Evolutionary conservation across 2,797 vertebrate genomes (phyloP).

Genomic region (Aplochiton taeniatus): DNA sequence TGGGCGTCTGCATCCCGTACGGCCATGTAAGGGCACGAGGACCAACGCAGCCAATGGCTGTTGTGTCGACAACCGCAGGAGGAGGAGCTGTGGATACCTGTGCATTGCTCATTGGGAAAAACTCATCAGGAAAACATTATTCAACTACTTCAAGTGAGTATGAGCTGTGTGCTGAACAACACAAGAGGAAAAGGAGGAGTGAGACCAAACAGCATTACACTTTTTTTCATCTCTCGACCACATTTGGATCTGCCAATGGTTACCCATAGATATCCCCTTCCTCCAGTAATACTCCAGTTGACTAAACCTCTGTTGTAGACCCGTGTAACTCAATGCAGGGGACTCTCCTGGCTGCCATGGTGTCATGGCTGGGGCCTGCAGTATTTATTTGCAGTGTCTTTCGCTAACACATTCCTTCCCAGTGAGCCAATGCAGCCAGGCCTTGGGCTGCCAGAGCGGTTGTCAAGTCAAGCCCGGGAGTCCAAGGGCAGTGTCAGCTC

Average conservation of each 20-base stretch:
- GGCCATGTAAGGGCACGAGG: conserved; percentile 52
- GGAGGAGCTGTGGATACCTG: conserved; percentile 35
- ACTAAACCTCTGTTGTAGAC: conserved; percentile 11
- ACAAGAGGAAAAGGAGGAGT: conserved; percentile 7
- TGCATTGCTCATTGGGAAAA: conserved; percentile 25
- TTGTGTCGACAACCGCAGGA: conserved; percentile 33
- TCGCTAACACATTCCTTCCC: conserved; percentile 92
- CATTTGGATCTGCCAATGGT: too few species aligned
- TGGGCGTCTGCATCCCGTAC: conserved; percentile 33
- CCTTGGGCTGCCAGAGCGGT: conserved; percentile 63
- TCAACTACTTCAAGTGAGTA: conserved; percentile 15
- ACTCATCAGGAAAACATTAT: conserved; percentile 31
- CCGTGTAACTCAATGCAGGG: conserved; percentile 16
- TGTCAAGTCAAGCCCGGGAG: conserved; percentile 48
- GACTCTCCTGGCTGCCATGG: conserved; percentile 44
- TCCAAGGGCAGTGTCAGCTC: conserved; percentile 73
- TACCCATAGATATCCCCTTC: too few species aligned
- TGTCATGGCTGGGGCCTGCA: conserved; percentile 64
- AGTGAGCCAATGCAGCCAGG: conserved; percentile 79
- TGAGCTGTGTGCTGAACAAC: conserved; percentile 4
- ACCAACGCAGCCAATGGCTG: conserved; percentile 19
- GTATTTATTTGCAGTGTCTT: conserved; percentile 93
- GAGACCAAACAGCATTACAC: conserved; percentile 13
- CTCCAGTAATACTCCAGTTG: background rate
- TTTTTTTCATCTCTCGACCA: too few species aligned